phyloP scores from a whole-genome alignment of 2,888 invertebrate genomes.

The Netelia melanura region DNA sequence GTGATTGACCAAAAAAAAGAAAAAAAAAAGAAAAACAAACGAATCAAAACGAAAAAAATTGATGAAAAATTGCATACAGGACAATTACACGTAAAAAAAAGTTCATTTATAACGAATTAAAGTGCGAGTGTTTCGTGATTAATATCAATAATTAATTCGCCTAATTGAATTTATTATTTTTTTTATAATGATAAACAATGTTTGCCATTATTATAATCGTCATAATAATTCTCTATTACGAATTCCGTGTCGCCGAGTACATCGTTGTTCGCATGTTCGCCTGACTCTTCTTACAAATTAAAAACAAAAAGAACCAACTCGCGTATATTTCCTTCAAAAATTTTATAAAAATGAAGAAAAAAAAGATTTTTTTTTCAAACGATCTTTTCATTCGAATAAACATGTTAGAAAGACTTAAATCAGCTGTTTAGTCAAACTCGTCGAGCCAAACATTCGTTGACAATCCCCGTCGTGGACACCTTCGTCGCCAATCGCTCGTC shows the following conservation, averaged over 20 bases:
- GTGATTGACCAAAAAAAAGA: constrained; percentile 6
- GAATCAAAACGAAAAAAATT: not conserved
- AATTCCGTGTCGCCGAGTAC: constrained; percentile 65
- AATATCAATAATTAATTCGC: constrained; percentile 7
- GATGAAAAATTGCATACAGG: constrained; percentile 21
- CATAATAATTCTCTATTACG: constrained; percentile 62
- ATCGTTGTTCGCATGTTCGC: constrained; percentile 59
- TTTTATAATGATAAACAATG: constrained; percentile 15
- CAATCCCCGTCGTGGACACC: not conserved
- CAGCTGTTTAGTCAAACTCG: not conserved
- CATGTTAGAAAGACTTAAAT: not conserved
- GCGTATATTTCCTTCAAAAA: not conserved
- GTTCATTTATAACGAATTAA: constrained; percentile 3
- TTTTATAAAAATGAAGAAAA: not conserved
- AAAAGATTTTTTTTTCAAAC: not conserved
- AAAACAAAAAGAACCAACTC: no score
- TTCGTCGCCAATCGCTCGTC: constrained; percentile 6
- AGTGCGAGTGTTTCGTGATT: constrained; percentile 41
- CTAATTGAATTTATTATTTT: not conserved
- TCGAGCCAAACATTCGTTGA: not conserved
- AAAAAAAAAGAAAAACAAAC: constrained; percentile 12
- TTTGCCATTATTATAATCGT: constrained; percentile 53
- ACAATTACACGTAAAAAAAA: constrained; percentile 15
- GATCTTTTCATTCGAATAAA: not conserved
- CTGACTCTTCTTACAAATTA: not conserved